Evolutionary conservation across 2,888 invertebrate species (phyloP), one percentile per base, ranked within the genome.

Genomic region (Hylaea fasciaria): DNA sequence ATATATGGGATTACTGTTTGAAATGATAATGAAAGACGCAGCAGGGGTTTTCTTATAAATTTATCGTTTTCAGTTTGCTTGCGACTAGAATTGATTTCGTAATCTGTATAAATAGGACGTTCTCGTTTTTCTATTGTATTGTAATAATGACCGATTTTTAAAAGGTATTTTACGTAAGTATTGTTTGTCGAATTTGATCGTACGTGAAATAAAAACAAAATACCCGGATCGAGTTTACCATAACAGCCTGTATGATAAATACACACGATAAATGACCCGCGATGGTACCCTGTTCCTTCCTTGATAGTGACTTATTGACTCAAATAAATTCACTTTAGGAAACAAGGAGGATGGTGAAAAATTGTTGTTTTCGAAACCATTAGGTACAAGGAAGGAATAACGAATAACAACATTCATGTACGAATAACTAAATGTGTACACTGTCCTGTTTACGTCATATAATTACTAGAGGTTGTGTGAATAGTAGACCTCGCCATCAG

Each of bases 221-320:
- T 32, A 8, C 32, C 32, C 32, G 9, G 32, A 32, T 32, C 32
- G 32, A 32, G 53, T 56, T 57, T 64, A 65, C 57, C 61, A 67
- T 62, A 55, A 51, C 52, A 57, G 48, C 70, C 63, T 63, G 65
- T 55, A 74, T 74, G 70, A 77, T 74, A 76, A 68, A 74, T 72
- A 67, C 68, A 70, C 51, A 65, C 66, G 66, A 69, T 69, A 71
- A 72, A 76, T 69, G 60, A 73, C 66, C 68, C 53, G 61, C 64
- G 64, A 70, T 69, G 69, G 63, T 62, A 56, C 50, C 60, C 53
- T 47, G 61, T 65, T 61, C 59, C 51, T 57, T 51, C 57, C 60
- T 57, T 64, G 63, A 65, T 64, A 66, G 57, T 65, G 52, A 66
- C 51, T 64, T 64, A 68, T 62, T 60, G 55, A 52, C 43, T 46